Conservation (phyloP, 2,888 invertebrate species). For the Gerris lacustris region DNA sequence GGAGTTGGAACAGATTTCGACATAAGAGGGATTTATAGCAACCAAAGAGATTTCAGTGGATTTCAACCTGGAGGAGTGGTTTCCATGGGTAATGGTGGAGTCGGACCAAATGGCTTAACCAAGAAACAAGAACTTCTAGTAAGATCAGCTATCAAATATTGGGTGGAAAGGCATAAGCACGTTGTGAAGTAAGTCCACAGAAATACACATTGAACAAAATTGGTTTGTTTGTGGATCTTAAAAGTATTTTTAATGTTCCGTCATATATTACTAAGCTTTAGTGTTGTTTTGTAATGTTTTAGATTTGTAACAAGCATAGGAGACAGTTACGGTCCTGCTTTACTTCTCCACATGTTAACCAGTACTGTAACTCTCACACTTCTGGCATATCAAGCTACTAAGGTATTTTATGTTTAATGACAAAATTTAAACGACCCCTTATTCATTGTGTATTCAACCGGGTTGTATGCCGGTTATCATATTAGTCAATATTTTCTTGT, state of each 20-base stretch:
- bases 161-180: constrained; percentile 81
- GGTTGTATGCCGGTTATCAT: too few species aligned
- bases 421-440: background rate
- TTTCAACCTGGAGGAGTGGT: constrained; percentile 56
- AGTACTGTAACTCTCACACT: constrained; percentile 72
- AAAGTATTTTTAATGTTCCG: background rate
- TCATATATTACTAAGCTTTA: too few species aligned
- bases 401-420: constrained; percentile 42
- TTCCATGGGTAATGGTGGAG: constrained; percentile 43
- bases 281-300: constrained; percentile 21
- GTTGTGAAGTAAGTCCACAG: constrained; percentile 61
- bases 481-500: too few species aligned
- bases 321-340: constrained; percentile 70
- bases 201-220: background rate
- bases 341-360: constrained; percentile 71
- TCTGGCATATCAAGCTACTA: constrained; percentile 75
- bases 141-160: constrained; percentile 75
- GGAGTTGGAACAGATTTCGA: constrained; percentile 51
- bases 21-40: constrained; percentile 61
- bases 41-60: constrained; percentile 64
- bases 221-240: constrained; percentile 6
- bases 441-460: background rate
- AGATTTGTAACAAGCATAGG: constrained; percentile 71
- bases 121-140: constrained; percentile 75
- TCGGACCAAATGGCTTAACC: constrained; percentile 65